A percentile compares a stretch with the other conserved stretches of the same genome.
These are phyloP conservation scores for Notothenia rossii DNA, from an alignment of 2,113 vertebrate genomes.

Conservation along the genomic window DNA sequence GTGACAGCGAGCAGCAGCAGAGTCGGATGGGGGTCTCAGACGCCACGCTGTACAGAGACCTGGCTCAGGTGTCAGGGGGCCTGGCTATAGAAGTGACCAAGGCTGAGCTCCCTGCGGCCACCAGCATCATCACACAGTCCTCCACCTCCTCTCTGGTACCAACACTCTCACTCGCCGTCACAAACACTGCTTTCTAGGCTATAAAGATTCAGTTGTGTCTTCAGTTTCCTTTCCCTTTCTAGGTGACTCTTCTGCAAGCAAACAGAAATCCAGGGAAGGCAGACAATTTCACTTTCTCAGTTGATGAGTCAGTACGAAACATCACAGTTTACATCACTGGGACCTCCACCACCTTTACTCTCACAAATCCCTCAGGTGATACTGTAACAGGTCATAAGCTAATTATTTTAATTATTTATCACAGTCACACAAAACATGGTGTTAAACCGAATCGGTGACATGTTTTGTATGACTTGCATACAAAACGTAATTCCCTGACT, in stretches of 20 bases:
- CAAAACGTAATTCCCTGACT: neutral
- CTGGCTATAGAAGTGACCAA: constrained; percentile 66
- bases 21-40: neutral
- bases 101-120: constrained; percentile 43
- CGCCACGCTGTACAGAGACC: constrained; percentile 66
- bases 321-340: constrained; percentile 72
- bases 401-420: no score
- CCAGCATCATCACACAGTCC: constrained; percentile 56
- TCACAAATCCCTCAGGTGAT: constrained; percentile 63
- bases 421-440: neutral
- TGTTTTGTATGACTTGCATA: no score
- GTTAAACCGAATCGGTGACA: neutral
- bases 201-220: neutral
- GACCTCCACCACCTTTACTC: constrained; percentile 29
- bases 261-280: constrained; percentile 54
- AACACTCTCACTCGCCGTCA: neutral
- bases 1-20: neutral
- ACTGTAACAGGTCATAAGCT: neutral
- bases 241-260: constrained; percentile 74
- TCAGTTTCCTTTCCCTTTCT: neutral
- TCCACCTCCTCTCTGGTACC: constrained; percentile 64
- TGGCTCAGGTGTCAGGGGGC: constrained; percentile 76
- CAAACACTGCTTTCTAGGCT: neutral
- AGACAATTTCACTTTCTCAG: constrained; percentile 56
- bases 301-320: constrained; percentile 64